Evolutionary conservation across 1,140 invertebrate genomes (phyloP), one percentile per base, ranked within the genome.

Genomic region (Hetaerina americana): DNA sequence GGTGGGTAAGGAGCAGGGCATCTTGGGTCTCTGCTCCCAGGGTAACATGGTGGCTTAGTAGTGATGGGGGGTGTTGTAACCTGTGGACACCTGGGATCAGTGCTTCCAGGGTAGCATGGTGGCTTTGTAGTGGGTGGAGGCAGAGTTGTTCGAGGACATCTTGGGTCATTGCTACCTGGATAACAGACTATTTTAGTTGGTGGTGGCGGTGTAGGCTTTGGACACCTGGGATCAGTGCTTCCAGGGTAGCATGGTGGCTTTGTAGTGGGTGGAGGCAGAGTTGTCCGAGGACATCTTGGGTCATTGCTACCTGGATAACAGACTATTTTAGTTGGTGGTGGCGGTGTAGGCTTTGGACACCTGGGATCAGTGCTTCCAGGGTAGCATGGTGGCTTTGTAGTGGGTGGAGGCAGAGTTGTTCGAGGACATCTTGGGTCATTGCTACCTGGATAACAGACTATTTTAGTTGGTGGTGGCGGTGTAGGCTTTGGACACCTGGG

Each of bases 1-100:
- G 29, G 18, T 24, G 77, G 74, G 29, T 27, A 8, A 28, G 29
- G 24, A 2, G 27, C 26, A 27, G 75, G 76, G 72, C 80, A 82
- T 26, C 78, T 76, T 18, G 78, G 78, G 75, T 83, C 81, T 68
- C 70, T 75, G 8, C 75, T 76, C n/a, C 81, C 82, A 22, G 81
- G 79, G 71, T 75, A 81, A 72, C 80, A 81, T 3, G 73, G 69
- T 79, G 80, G 0, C 25, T 22, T 18, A 26, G 26, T 69, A 25
- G 72, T 73, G 29, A 73, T 27, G 12, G 68, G 57, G 70, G 31
- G 2, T 27, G 70, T 67, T 67, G 22, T 31, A 18, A 15, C 5
- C 73, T 73, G 70, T 74, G 6, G 2, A 66, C 73, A 76, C 27
- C 72, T 72, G 24, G 73, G 68, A 68, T 76, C 75, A 27, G 25